phyloP scores from a whole-genome alignment of 2,888 invertebrate species.

The Drosophila picticornis region DNA sequence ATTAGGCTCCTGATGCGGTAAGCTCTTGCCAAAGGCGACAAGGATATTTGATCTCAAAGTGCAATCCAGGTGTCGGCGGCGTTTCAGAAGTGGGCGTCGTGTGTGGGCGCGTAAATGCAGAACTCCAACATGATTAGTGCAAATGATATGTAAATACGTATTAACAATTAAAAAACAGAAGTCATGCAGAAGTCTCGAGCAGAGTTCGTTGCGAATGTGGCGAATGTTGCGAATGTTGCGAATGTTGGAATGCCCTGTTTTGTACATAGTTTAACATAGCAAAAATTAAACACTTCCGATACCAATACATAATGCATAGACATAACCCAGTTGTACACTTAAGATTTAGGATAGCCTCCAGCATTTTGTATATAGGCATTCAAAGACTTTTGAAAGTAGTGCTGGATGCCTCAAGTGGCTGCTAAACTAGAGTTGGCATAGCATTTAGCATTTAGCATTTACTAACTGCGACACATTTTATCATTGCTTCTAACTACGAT shows the following conservation, averaged over 20 bases:
- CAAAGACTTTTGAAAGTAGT: constrained; percentile 57
- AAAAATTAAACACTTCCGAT: constrained; percentile 55
- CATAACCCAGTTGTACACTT: constrained; percentile 29
- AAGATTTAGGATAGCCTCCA: constrained; percentile 28
- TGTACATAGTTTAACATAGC: constrained; percentile 54
- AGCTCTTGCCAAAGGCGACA: constrained; percentile 43
- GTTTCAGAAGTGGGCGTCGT: constrained; percentile 21
- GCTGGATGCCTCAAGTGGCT: constrained; percentile 28
- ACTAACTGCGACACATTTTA: constrained; percentile 42
- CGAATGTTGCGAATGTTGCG: background rate
- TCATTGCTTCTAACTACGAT: constrained; percentile 59
- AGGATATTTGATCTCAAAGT: constrained; percentile 82
- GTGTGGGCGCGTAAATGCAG: constrained; percentile 25
- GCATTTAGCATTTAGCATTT: constrained; percentile 70
- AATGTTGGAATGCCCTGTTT: constrained; percentile 47
- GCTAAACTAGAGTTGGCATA: constrained; percentile 42
- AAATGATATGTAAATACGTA: constrained; percentile 39
- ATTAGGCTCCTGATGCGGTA: constrained; percentile 85
- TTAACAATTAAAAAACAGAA: constrained; percentile 13
- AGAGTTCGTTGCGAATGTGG: background rate
- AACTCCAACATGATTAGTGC: constrained; percentile 39
- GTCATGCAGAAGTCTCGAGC: constrained; percentile 10
- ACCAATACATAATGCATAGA: constrained; percentile 26
- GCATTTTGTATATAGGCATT: constrained; percentile 60
- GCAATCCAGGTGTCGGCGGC: constrained; percentile 74